phyloP scores from a whole-genome alignment of 1,140 invertebrate species.

The Drosophila orosa region DNA sequence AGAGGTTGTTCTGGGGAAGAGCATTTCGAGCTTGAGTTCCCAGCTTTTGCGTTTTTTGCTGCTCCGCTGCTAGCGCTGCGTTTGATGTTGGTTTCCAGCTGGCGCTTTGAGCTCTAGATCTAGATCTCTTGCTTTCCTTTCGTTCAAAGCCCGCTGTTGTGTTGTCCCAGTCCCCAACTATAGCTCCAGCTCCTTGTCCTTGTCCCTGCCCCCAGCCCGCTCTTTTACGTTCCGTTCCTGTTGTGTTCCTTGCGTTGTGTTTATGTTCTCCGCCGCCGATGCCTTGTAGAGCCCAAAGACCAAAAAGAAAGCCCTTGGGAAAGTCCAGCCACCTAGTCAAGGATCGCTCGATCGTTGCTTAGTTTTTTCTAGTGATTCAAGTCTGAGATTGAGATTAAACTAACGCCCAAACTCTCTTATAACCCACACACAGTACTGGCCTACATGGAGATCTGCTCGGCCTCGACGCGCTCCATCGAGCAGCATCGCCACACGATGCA shows the following conservation, averaged over 20 bases:
- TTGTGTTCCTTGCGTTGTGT: constrained; percentile 4
- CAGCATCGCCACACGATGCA: constrained; percentile 89
- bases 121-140: constrained; percentile 1
- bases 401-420: not conserved
- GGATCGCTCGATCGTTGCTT: constrained; percentile 41
- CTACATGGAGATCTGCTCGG: constrained; percentile 97
- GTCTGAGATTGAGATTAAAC: not conserved
- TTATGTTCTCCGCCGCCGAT: constrained; percentile 4
- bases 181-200: not conserved
- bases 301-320: not conserved
- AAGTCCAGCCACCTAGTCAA: constrained; percentile 1
- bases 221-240: not conserved
- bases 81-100: constrained; percentile 13
- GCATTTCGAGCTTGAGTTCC: constrained; percentile 7
- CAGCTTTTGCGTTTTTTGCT: not conserved
- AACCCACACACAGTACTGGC: constrained; percentile 91
- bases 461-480: constrained; percentile 86
- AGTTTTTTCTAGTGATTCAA: not conserved
- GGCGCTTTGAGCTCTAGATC: constrained; percentile 6
- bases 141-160: not conserved
- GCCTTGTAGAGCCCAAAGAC: constrained; percentile 6
- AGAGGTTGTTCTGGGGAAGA: not conserved
- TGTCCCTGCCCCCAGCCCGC: not conserved
- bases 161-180: not conserved
- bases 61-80: not conserved